These are phyloP conservation scores for Bombus balteatus DNA, from an alignment of 1,140 invertebrate genomes.

Conservation along the genomic window DNA sequence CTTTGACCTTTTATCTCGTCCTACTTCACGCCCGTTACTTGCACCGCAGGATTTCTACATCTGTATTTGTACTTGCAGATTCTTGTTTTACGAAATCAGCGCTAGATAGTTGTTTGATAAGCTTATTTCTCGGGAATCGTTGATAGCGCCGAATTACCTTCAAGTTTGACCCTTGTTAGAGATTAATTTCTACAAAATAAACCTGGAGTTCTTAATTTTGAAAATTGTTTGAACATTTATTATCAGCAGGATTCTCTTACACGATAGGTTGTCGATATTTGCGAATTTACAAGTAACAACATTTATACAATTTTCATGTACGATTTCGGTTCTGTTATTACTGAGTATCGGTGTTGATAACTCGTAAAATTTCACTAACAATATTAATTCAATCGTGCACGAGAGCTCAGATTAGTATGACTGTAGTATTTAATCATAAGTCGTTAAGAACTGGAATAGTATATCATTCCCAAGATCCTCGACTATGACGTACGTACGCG, in stretches of 20 bases:
- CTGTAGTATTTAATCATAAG: not conserved
- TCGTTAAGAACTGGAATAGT: not conserved
- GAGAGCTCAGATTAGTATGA: not conserved
- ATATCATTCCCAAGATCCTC: not conserved
- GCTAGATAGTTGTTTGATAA: not conserved
- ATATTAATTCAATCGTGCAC: not conserved
- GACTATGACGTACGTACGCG: not conserved
- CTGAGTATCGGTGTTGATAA: not conserved
- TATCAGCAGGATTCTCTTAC: not conserved
- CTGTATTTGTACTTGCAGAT: not conserved
- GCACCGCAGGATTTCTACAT: slow-evolving; percentile 20
- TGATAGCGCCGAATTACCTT: not conserved
- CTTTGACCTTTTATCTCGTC: slow-evolving; percentile 48
- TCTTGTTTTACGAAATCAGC: not conserved
- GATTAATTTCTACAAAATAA: not conserved
- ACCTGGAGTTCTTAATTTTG: not conserved
- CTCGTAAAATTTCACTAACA: not conserved
- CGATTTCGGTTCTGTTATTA: not conserved
- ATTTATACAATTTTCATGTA: not conserved
- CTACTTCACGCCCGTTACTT: slow-evolving; percentile 20
- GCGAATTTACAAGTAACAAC: no score
- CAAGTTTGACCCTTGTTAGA: not conserved
- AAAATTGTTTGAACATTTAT: not conserved
- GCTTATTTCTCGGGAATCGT: not conserved
- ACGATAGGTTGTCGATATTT: not conserved